Evolutionary conservation across 2,797 vertebrate species (phyloP).

Genomic region (Hephaestus fuliginosus): DNA sequence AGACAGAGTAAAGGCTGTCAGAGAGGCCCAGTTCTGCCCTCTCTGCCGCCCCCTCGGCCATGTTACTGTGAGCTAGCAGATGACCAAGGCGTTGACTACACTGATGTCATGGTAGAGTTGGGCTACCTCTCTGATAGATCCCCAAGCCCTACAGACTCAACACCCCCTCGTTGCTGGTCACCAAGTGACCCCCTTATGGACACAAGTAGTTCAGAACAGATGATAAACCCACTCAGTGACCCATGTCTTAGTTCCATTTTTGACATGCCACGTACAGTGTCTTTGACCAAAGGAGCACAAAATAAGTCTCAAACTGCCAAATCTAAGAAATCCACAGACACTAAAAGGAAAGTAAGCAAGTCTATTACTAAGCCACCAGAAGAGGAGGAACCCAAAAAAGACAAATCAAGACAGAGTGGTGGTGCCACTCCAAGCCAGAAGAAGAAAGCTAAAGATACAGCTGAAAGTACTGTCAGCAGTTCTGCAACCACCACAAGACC

Average conservation of each 20-base stretch:
- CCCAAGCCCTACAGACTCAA: slow-evolving; percentile 90
- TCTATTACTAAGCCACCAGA: slow-evolving; percentile 77
- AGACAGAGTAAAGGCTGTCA: slow-evolving; percentile 83
- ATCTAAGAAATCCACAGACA: slow-evolving; percentile 79
- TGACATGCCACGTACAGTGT: slow-evolving; percentile 63
- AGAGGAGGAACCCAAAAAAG: slow-evolving; percentile 82
- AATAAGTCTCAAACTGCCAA: slow-evolving; percentile 85
- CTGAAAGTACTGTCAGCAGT: slow-evolving; percentile 68
- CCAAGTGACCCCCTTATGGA: slow-evolving; percentile 93
- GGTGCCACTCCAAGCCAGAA: slow-evolving; percentile 81
- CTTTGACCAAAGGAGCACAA: slow-evolving; percentile 79
- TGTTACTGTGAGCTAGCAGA: slow-evolving; percentile 92
- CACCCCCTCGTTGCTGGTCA: slow-evolving; percentile 98
- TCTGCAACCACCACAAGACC: slow-evolving; percentile 68
- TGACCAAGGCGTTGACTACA: slow-evolving; percentile 91
- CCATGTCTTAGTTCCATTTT: slow-evolving; percentile 81
- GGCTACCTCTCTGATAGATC: slow-evolving; percentile 97
- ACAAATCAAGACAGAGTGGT: slow-evolving; percentile 80
- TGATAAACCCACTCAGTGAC: slow-evolving; percentile 89
- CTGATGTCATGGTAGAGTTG: slow-evolving; percentile 96
- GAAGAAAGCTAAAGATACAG: slow-evolving; percentile 70
- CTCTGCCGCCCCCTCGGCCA: slow-evolving; percentile 88
- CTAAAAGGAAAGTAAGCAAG: slow-evolving; percentile 83
- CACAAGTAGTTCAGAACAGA: slow-evolving; percentile 82
- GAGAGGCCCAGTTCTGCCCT: slow-evolving; percentile 69